phyloP scores from a whole-genome alignment of 2,888 invertebrate species.

The Zelleria hepariella region DNA sequence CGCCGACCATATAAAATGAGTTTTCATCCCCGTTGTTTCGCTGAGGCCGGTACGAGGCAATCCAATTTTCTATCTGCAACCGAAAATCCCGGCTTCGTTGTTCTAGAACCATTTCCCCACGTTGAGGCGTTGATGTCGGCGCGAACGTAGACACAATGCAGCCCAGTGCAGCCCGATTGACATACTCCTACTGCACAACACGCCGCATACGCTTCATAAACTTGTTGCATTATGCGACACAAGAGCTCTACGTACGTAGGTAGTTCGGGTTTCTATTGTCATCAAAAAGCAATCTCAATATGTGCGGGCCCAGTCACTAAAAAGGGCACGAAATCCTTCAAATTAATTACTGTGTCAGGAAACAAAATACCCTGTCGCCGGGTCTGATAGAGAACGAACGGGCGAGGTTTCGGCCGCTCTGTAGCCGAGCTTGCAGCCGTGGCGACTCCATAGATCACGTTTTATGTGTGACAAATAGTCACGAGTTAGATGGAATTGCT shows the following conservation, averaged over 20 bases:
- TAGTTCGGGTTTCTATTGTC: neutral
- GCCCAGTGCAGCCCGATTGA: conserved; percentile 37
- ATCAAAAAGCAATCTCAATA: neutral
- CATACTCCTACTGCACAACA: conserved; percentile 32
- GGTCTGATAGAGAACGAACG: neutral
- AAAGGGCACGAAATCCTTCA: neutral
- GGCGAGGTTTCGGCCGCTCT: neutral
- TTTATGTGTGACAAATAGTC: conserved; percentile 69
- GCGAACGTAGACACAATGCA: conserved; percentile 37
- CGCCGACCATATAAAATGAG: conserved; percentile 26
- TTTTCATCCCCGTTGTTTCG: conserved; percentile 38
- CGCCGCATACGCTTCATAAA: conserved; percentile 22
- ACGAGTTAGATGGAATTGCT: conserved; percentile 65
- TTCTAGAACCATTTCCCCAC: conserved; percentile 34
- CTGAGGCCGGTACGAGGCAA: conserved; percentile 38
- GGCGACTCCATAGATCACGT: conserved; percentile 52
- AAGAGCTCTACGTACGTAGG: conserved; percentile 8
- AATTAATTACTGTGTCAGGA: neutral
- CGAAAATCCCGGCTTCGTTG: conserved; percentile 35
- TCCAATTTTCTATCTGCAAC: conserved; percentile 46
- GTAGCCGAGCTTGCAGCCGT: neutral
- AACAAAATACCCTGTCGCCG: neutral
- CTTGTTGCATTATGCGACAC: conserved; percentile 36
- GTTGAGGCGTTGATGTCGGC: conserved; percentile 26
- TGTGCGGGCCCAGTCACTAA: neutral